These are phyloP conservation scores for Ceriagrion tenellum DNA, from an alignment of 2,888 invertebrate species.

Conservation along the genomic window DNA sequence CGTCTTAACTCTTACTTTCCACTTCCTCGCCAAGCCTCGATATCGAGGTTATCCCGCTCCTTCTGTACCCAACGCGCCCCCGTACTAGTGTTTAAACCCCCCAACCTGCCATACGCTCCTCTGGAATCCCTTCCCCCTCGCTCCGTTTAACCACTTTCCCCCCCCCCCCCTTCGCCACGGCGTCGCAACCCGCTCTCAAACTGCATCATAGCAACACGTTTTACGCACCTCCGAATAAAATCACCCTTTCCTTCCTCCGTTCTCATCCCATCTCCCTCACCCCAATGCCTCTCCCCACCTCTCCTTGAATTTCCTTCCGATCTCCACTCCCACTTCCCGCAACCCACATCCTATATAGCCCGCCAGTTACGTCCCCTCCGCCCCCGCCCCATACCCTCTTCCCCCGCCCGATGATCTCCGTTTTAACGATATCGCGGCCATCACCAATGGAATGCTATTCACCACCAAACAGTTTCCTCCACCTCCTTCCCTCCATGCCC, in stretches of 20 bases:
- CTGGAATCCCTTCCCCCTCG: background rate
- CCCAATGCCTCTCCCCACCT: background rate
- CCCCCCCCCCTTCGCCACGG: background rate
- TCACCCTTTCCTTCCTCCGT: background rate
- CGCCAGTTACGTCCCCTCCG: background rate
- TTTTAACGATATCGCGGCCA: slow-evolving; percentile 63
- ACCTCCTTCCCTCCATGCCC: background rate
- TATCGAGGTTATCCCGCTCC: background rate
- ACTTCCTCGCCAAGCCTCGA: background rate
- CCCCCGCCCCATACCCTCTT: background rate
- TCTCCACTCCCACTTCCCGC: background rate
- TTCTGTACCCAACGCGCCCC: too few species aligned
- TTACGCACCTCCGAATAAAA: slow-evolving; percentile 59
- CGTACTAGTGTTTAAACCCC: background rate
- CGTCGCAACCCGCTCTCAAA: background rate
- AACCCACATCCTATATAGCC: background rate
- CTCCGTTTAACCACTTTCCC: background rate
- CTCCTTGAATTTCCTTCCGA: background rate
- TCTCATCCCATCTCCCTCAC: background rate
- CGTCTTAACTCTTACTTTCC: background rate
- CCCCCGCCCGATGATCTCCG: slow-evolving; percentile 46
- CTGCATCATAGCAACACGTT: slow-evolving; percentile 60
- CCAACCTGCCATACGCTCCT: background rate
- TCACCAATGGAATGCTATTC: slow-evolving; percentile 40
- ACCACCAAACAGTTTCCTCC: background rate